Percentiles rank a stretch among this genome's conserved stretches.
phyloP scores from a whole-genome alignment of 2,888 invertebrate species.

The Frankliniella fusca region DNA sequence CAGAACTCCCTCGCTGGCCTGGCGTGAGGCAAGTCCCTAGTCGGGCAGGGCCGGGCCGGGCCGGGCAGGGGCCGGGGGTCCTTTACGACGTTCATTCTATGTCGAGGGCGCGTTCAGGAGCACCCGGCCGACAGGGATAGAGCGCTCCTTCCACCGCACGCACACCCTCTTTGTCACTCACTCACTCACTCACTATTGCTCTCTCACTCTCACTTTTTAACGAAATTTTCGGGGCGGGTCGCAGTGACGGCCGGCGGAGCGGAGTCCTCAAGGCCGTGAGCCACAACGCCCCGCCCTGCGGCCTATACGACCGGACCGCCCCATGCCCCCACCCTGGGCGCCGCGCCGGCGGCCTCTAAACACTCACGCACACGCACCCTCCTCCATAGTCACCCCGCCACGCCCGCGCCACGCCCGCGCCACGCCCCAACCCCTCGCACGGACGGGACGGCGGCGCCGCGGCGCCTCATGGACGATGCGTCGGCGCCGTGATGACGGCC shows the following conservation, averaged over 20 bases:
- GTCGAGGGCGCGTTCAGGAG: too few species aligned
- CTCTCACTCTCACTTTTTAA: slow-evolving; percentile 4
- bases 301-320: neutral
- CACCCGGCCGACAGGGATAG: too few species aligned
- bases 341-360: neutral
- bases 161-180: neutral
- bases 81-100: neutral
- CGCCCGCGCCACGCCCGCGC: too few species aligned
- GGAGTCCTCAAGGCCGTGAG: neutral
- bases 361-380: too few species aligned
- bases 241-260: neutral
- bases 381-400: too few species aligned
- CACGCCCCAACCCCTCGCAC: too few species aligned
- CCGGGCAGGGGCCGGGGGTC: too few species aligned
- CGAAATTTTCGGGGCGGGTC: slow-evolving; percentile 28
- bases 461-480: too few species aligned
- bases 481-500: too few species aligned
- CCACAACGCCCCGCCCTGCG: neutral
- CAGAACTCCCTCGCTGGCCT: too few species aligned
- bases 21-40: neutral
- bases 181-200: neutral
- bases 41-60: neutral
- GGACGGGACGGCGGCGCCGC: too few species aligned
- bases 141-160: too few species aligned
- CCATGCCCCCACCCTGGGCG: neutral